phyloP scores from a whole-genome alignment of 35 echinoderm and acorn worm species.

The Strongylocentrotus purpuratus region DNA sequence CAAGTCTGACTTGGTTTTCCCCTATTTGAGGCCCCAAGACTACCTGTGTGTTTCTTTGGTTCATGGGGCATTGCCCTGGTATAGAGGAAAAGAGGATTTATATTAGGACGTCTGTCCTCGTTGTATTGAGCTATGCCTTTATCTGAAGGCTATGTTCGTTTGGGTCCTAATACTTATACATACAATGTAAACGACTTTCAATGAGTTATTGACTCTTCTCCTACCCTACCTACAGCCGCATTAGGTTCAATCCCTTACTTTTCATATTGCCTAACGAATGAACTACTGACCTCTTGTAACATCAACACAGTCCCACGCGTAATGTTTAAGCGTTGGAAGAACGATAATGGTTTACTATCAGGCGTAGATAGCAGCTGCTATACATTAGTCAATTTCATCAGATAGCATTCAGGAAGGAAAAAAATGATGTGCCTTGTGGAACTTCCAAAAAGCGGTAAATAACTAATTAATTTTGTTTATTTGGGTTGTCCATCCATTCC shows the following conservation, averaged over 20 bases:
- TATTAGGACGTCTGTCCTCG: not conserved
- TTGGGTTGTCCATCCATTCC: not conserved
- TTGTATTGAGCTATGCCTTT: not conserved
- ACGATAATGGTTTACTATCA: constrained; percentile 28
- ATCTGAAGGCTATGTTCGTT: not conserved
- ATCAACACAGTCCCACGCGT: not conserved
- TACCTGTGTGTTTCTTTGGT: not conserved
- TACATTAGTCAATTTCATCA: not conserved
- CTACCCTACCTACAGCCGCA: not conserved
- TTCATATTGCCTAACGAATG: not conserved
- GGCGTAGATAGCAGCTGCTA: constrained; percentile 10
- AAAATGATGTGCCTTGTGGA: too few species aligned
- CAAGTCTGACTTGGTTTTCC: not conserved
- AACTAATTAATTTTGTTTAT: too few species aligned
- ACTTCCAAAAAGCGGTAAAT: too few species aligned
- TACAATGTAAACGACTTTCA: not conserved
- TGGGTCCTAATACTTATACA: not conserved
- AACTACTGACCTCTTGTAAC: not conserved
- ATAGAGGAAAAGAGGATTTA: not conserved
- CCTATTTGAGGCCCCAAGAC: not conserved
- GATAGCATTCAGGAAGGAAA: too few species aligned
- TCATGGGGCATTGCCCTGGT: constrained; percentile 16
- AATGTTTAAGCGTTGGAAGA: not conserved
- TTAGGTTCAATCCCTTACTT: not conserved
- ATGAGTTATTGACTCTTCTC: not conserved